Base-by-base conservation (phyloP, 2,888 invertebrate species). In the Ceraclea dissimilis region DNA sequence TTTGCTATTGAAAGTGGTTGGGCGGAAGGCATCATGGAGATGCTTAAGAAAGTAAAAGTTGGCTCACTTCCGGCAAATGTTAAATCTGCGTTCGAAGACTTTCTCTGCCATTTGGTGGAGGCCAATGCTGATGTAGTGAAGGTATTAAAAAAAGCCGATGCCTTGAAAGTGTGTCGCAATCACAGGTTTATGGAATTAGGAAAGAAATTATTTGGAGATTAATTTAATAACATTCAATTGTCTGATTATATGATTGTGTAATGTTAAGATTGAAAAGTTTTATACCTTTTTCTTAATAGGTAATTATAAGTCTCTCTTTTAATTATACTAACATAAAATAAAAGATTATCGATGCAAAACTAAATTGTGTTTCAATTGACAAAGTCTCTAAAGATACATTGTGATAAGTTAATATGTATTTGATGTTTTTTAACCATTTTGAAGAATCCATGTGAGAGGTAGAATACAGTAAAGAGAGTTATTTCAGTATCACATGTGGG, bases 1-100 rank as follows among this genome's bases (percentile, higher is more conserved):
- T 93, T 93, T 72, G 88, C 91, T 2, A 85, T 93, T 59, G 93
- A 93, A 66, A 92, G 92, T 68, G 93, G 93, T n/a, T 94, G 93
- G 92, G 88, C 90, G 2, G 86, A 90, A 68, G 93, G 92, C 11
- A 92, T 93, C 55, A 79, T 91, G 52, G 85, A 86, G 66, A 88
- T 87, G 64, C 76, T 94, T 63, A 83, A 84, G 61, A 88, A 90
- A 73, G 91, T 93, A 1, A 89, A 88, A 72, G 80, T 88, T 64
- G 91, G 90, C 52, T 85, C 88, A 2, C 74, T 93, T 50, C 88
- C 87, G 33, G 83, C 88, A 0, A 92, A 90, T 70, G 86, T 92
- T 0, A 90, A 92, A 67, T 89, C 89, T 21, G 93, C 93, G 22
- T 93, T 89, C 73, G 93, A 93, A 72, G 93, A 93, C 73, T 88